phyloP scores from a whole-genome alignment of 2,113 vertebrate genomes.

The Cathartes aura region DNA sequence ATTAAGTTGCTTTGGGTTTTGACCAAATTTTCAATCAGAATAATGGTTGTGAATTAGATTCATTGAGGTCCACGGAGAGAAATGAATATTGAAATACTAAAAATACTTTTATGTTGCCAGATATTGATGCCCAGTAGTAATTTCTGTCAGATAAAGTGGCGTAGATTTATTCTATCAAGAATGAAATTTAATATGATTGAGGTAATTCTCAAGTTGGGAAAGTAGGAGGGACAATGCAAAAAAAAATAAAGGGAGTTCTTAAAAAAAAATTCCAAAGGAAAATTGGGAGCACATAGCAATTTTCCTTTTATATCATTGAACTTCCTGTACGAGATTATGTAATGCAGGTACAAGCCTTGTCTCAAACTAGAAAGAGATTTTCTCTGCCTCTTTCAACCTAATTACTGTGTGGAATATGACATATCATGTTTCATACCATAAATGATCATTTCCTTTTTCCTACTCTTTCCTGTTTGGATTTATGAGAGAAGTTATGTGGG shows the following conservation, averaged over 20 bases:
- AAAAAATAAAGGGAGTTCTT: background rate
- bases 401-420: background rate
- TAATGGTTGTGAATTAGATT: background rate
- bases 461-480: background rate
- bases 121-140: background rate
- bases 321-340: background rate
- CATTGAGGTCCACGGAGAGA: background rate
- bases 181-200: background rate
- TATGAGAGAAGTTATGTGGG: background rate
- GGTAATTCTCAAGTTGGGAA: background rate
- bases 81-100: background rate
- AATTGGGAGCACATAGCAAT: background rate
- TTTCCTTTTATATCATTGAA: background rate
- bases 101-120: background rate
- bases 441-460: background rate
- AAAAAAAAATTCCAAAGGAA: background rate
- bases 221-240: background rate
- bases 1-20: background rate
- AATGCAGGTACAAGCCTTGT: background rate
- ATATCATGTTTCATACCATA: rapidly evolving
- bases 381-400: background rate
- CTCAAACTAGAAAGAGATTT: background rate
- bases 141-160: background rate
- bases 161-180: background rate
- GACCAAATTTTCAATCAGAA: background rate